Percentiles rank a stretch among this genome's conserved stretches.
Evolutionary conservation across 2,888 invertebrate species (phyloP).

Genomic region (Nycteola revayana): DNA sequence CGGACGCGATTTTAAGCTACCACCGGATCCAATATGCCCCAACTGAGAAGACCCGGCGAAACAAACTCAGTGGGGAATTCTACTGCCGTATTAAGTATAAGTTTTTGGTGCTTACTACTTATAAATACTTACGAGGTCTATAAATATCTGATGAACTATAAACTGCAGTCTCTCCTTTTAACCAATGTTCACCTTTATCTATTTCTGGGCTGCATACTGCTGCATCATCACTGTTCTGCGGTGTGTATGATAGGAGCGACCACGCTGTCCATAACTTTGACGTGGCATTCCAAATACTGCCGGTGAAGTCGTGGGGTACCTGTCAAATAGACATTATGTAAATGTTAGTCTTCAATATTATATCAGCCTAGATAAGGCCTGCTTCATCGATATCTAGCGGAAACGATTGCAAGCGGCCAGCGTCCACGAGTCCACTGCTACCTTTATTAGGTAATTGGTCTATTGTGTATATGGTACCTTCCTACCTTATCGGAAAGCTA

Average conservation of each 20-base stretch:
- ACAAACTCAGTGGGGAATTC: no score
- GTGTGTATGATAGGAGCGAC: constrained; percentile 47
- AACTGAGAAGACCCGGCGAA: no score
- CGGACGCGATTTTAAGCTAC: no score
- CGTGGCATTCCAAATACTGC: constrained; percentile 52
- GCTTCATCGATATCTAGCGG: no score
- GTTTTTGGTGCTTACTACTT: constrained; percentile 1
- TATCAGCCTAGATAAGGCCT: not conserved
- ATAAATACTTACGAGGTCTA: constrained; percentile 33
- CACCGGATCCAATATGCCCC: no score
- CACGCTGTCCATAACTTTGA: constrained; percentile 65
- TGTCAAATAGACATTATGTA: constrained; percentile 16
- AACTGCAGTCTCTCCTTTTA: constrained; percentile 36
- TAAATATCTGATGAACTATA: constrained; percentile 38
- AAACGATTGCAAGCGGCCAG: no score
- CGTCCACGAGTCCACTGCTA: no score
- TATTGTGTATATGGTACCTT: no score
- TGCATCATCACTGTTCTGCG: constrained; percentile 12
- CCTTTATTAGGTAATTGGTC: no score
- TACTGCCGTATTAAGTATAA: no score
- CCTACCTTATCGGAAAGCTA: no score
- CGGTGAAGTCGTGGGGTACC: constrained; percentile 55
- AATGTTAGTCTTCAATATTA: not conserved
- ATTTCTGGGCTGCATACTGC: constrained; percentile 52
- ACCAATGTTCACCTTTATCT: constrained; percentile 19